Conservation (phyloP, 2,797 vertebrate genomes). For the Spinus olivaceus region DNA sequence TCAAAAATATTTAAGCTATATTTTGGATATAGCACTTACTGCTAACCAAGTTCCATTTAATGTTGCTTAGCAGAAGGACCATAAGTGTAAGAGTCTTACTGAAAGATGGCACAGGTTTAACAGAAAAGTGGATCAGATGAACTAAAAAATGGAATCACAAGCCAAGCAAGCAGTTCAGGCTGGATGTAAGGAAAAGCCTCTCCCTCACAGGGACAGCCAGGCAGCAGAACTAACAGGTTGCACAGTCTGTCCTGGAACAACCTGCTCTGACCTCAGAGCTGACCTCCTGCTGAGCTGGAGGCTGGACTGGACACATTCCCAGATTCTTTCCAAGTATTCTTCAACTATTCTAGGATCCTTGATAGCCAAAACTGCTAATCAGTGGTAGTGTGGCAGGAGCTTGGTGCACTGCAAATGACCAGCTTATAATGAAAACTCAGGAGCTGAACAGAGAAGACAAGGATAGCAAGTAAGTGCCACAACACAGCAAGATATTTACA, state of each 20-base stretch:
- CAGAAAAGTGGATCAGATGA: neutral
- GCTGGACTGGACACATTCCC: neutral
- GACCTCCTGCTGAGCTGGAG: neutral
- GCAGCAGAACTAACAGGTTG: neutral
- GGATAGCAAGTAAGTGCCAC: neutral
- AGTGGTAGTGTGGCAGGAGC: neutral
- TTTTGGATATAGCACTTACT: neutral
- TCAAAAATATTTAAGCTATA: neutral
- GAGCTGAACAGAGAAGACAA: neutral
- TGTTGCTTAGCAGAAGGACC: neutral
- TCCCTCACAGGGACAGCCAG: neutral
- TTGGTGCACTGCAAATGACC: neutral
- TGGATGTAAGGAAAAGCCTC: neutral
- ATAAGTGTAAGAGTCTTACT: rapidly evolving
- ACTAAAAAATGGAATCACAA: neutral
- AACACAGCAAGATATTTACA: neutral
- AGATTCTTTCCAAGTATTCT: neutral
- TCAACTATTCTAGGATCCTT: neutral
- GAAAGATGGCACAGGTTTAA: neutral
- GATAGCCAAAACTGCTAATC: neutral
- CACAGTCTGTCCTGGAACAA: neutral
- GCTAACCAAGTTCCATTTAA: neutral
- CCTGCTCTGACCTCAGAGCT: neutral
- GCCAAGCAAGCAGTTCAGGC: neutral
- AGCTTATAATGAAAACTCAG: neutral